Percentiles rank a stretch among this genome's conserved stretches.
These are phyloP conservation scores for Camponotus fellah DNA, from an alignment of 2,888 invertebrate genomes.

Conservation along the genomic window DNA sequence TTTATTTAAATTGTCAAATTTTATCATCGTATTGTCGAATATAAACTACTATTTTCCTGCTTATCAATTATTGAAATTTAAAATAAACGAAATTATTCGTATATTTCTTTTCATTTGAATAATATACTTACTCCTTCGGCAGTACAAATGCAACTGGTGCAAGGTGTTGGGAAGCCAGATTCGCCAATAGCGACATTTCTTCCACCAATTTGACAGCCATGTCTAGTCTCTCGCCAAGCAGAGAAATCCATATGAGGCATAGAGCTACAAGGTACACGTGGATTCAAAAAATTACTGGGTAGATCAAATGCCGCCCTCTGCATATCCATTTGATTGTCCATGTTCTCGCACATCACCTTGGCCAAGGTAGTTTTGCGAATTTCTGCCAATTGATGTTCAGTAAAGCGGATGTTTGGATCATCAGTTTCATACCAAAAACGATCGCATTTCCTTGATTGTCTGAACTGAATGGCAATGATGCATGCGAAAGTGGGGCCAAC, in stretches of 20 bases:
- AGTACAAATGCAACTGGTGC: slow-evolving; percentile 95
- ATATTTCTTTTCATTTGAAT: neutral
- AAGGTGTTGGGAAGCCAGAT: slow-evolving; percentile 95
- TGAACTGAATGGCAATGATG: slow-evolving; percentile 97
- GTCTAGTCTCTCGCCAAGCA: slow-evolving; percentile 94
- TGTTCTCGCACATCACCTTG: slow-evolving; percentile 95
- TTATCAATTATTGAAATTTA: neutral
- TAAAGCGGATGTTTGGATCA: slow-evolving; percentile 92
- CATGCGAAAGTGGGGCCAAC: slow-evolving; percentile 98
- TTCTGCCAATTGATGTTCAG: slow-evolving; percentile 95
- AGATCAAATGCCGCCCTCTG: slow-evolving; percentile 96
- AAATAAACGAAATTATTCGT: neutral
- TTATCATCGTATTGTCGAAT: neutral
- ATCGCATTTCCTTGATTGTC: slow-evolving; percentile 96
- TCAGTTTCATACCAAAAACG: slow-evolving; percentile 98
- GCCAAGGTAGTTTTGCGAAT: slow-evolving; percentile 94
- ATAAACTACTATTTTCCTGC: neutral
- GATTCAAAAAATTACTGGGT: slow-evolving; percentile 96
- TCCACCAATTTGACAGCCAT: slow-evolving; percentile 94
- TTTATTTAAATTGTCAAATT: neutral
- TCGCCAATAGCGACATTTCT: slow-evolving; percentile 93
- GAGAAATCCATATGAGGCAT: slow-evolving; percentile 93
- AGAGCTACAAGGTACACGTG: slow-evolving; percentile 93
- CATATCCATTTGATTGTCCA: slow-evolving; percentile 94
- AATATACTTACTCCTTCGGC: slow-evolving; percentile 91